Evolutionary conservation across 2,113 vertebrate species (phyloP), one percentile per base, ranked within the genome.

Genomic region (Piprites chloris): DNA sequence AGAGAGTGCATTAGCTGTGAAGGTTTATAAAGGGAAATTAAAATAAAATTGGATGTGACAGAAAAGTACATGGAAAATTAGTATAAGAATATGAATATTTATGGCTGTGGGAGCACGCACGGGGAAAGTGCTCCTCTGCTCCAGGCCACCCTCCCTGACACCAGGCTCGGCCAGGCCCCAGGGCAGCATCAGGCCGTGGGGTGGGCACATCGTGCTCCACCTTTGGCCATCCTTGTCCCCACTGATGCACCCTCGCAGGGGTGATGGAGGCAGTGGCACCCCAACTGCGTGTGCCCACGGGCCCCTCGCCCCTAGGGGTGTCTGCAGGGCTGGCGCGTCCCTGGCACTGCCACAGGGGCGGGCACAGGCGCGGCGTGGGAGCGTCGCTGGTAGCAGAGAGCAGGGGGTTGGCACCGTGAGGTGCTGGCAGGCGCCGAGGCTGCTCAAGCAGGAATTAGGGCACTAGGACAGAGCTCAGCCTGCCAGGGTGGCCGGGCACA

Each of bases 41-140:
- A 97, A 97, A 97, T 96, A 96, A 97, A 97, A 98, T 95, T 96
- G 96, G 96, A 97, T 97, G 95, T 97, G 97, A 96, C 97, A 97
- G 96, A 98, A 97, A 97, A 97, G 96, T 95, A 96, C 95, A 95
- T 92, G 96, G 95, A 94, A 96, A 97, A 96, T 95, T 94, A 96
- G 96, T 85, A 92, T 72, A 87, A 95, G 95, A 96, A 92, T 94
- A 97, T 97, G 97, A 97, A 98, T 97, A 97, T 97, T 96, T 97
- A 97, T 97, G 94, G 94, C 49, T 72, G 76, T 2, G 9, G 59
- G 77, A 95, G 66, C 47, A 72, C 1, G 47, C 37, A 23, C 12
- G 26, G 85, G 79, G 69, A 82, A 79, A 80, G 42, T 2, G 59
- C 32, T 93, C 41, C 78, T 27, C 26, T 15, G 56, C 61, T 79